Evolutionary conservation across 2,888 invertebrate species (phyloP).

Genomic region (Dolomedes plantarius): DNA sequence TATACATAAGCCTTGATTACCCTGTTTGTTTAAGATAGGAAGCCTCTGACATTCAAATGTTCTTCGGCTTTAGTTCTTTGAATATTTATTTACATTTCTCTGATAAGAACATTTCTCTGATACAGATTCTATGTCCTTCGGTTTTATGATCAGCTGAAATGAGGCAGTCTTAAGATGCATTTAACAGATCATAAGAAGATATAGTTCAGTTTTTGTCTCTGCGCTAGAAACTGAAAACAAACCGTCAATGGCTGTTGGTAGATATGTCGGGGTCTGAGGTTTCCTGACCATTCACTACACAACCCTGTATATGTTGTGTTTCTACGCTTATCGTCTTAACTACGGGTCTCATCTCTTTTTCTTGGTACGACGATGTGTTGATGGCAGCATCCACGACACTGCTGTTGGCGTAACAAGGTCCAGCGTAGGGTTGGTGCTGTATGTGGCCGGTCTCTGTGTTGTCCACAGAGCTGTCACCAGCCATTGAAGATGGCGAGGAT

Average conservation of each 20-base stretch:
- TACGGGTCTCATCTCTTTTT: slow-evolving; percentile 45
- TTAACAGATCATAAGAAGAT: no score
- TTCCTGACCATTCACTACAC: slow-evolving; percentile 39
- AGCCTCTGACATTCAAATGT: not conserved
- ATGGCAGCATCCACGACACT: slow-evolving; percentile 60
- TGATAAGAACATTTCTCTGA: not conserved
- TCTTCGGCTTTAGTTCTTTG: not conserved
- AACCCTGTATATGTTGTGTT: slow-evolving; percentile 44
- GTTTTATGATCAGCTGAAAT: not conserved
- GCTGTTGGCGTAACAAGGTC: slow-evolving; percentile 39
- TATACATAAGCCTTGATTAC: not conserved
- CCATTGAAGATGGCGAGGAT: slow-evolving; percentile 54
- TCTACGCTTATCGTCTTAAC: slow-evolving; percentile 51
- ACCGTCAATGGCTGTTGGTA: slow-evolving; percentile 52
- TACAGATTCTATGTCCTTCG: not conserved
- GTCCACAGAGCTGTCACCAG: slow-evolving; percentile 56
- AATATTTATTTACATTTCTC: not conserved
- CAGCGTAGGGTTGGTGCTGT: slow-evolving; percentile 32
- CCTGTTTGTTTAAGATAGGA: not conserved
- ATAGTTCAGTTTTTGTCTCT: not conserved
- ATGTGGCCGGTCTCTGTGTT: slow-evolving; percentile 45
- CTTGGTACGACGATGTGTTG: slow-evolving; percentile 54
- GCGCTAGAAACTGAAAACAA: slow-evolving; percentile 56
- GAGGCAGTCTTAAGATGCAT: no score
- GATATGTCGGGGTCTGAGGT: slow-evolving; percentile 30